Percentiles rank a stretch among this genome's conserved stretches.
These are phyloP conservation scores for Perccottus glenii DNA, from an alignment of 2,113 vertebrate species.

Conservation along the genomic window DNA sequence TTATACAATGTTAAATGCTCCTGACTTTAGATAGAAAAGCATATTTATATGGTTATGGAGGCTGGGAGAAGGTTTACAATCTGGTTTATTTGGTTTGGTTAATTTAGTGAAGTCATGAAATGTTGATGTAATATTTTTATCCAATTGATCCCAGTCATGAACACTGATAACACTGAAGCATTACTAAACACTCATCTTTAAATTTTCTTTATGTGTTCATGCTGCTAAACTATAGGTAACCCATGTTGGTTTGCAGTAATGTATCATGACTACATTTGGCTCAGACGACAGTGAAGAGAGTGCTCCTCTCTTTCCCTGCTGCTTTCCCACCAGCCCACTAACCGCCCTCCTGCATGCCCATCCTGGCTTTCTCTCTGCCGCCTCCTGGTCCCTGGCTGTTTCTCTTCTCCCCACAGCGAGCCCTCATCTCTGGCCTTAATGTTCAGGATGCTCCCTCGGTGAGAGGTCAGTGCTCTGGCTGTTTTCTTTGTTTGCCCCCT, in stretches of 20 bases:
- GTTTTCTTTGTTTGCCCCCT: conserved; percentile 48
- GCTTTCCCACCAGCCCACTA: conserved; percentile 28
- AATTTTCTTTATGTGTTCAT: too few relatives aligned
- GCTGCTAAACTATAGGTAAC: too few relatives aligned
- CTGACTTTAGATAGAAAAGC: too few relatives aligned
- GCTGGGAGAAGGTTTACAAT: too few relatives aligned
- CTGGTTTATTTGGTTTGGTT: too few relatives aligned
- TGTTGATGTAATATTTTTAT: too few relatives aligned
- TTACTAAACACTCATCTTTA: too few relatives aligned
- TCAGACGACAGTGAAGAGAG: not conserved
- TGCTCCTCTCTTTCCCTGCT: conserved; percentile 31
- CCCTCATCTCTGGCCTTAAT: conserved; percentile 35
- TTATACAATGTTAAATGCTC: too few relatives aligned
- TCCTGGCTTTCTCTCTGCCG: not conserved
- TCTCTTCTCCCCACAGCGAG: conserved; percentile 44
- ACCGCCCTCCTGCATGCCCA: not conserved
- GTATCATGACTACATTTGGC: not conserved
- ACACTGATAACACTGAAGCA: too few relatives aligned
- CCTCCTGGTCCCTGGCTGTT: conserved; percentile 31
- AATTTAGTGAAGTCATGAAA: too few relatives aligned
- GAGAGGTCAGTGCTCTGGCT: conserved; percentile 65
- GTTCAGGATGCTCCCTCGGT: conserved; percentile 56
- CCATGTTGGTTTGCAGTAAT: not conserved
- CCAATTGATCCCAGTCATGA: too few relatives aligned
- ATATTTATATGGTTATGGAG: too few relatives aligned